A percentile compares a stretch with the other conserved stretches of the same genome.
phyloP scores from a whole-genome alignment of 35 echinoderm and acorn worm species.

The Apostichopus californicus region DNA sequence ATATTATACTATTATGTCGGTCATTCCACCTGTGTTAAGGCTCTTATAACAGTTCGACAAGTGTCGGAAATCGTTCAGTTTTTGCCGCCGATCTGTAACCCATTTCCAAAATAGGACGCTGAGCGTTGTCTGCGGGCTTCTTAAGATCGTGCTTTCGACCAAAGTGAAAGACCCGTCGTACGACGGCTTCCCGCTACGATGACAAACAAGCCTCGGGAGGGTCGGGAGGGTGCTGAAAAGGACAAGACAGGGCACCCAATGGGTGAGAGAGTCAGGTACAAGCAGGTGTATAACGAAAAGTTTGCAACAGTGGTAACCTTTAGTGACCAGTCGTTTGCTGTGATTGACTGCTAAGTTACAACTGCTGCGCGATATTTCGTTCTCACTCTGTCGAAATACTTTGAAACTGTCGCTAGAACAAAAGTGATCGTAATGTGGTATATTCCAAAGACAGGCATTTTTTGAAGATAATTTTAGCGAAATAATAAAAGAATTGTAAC shows the following conservation, averaged over 20 bases:
- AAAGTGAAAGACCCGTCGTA: neutral
- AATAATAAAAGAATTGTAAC: no score
- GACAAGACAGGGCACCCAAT: constrained; percentile 24
- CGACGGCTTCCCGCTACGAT: constrained; percentile 57
- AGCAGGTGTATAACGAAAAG: constrained; percentile 37
- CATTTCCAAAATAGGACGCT: constrained; percentile 28
- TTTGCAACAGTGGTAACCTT: constrained; percentile 2
- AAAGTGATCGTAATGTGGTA: no score
- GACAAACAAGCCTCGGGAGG: constrained; percentile 62
- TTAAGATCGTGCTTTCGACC: constrained; percentile 29
- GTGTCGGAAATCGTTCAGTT: constrained; percentile 37
- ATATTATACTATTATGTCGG: constrained; percentile 30
- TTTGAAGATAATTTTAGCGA: no score
- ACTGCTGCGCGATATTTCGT: no score
- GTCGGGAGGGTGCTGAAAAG: constrained; percentile 55
- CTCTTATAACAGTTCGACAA: constrained; percentile 16
- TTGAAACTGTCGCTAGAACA: no score
- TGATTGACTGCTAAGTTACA: no score
- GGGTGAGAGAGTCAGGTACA: neutral
- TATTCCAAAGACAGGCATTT: no score
- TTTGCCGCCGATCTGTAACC: constrained; percentile 47
- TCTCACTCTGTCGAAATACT: no score
- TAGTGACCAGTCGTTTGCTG: neutral
- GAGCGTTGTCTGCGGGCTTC: constrained; percentile 46
- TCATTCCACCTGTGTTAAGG: constrained; percentile 35